Percentiles rank a stretch among this genome's conserved stretches.
These are phyloP conservation scores for Panthera tigris DNA, from an alignment of 2,113 vertebrate genomes.

Conservation along the genomic window DNA sequence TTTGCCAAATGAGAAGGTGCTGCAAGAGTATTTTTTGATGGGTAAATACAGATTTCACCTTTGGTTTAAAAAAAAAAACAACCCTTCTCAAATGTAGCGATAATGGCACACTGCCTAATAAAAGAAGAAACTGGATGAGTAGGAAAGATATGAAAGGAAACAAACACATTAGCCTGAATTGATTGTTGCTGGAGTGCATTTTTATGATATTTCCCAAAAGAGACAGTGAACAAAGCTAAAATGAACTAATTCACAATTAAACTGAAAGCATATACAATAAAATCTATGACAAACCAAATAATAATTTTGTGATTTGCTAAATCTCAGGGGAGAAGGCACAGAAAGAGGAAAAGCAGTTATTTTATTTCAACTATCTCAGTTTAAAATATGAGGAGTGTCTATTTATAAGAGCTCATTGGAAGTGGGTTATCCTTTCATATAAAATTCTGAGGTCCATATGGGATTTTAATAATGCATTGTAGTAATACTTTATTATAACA, in stretches of 20 bases:
- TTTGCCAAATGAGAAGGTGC: neutral
- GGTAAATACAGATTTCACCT: neutral
- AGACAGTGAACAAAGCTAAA: slow-evolving; percentile 53
- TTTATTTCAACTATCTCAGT: slow-evolving; percentile 38
- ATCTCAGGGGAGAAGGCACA: neutral
- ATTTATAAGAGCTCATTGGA: slow-evolving; percentile 54
- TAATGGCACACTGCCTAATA: neutral
- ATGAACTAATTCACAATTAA: slow-evolving; percentile 72
- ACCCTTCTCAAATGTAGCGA: neutral
- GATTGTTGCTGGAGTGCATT: slow-evolving; percentile 51
- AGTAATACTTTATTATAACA: slow-evolving; percentile 40
- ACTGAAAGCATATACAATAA: slow-evolving; percentile 58
- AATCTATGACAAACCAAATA: slow-evolving; percentile 55
- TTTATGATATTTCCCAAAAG: slow-evolving; percentile 65
- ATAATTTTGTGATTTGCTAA: slow-evolving; percentile 60
- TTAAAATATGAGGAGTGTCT: slow-evolving; percentile 39
- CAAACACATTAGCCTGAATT: slow-evolving; percentile 54
- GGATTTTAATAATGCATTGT: slow-evolving; percentile 60
- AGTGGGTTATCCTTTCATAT: slow-evolving; percentile 41
- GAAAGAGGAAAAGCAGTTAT: slow-evolving; percentile 43
- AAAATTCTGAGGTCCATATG: slow-evolving; percentile 51
- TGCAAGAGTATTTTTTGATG: neutral
- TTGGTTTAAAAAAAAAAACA: neutral
- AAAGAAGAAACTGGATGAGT: neutral
- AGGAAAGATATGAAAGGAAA: slow-evolving; percentile 44